These are phyloP conservation scores for Styela clava DNA, from an alignment of 23 tunicate genomes.

Conservation along the genomic window DNA sequence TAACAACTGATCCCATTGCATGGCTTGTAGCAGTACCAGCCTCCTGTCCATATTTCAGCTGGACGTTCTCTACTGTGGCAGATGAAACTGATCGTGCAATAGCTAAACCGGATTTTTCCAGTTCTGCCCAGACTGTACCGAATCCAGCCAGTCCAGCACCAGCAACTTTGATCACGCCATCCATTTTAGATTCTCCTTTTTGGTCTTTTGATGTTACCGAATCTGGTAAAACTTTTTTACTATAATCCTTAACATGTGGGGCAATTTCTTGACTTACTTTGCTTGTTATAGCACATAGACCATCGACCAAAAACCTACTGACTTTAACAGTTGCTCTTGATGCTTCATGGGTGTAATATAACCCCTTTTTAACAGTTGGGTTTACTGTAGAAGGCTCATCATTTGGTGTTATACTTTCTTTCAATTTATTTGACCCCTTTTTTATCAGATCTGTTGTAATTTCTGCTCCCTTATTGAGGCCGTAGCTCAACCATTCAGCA, in stretches of 20 bases:
- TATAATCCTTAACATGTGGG: constrained; percentile 42
- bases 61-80: constrained; percentile 71
- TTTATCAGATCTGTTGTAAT: constrained; percentile 32
- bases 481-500: constrained; percentile 71
- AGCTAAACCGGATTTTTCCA: constrained; percentile 67
- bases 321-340: constrained; percentile 56
- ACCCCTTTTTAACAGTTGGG: constrained; percentile 46
- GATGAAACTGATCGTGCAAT: constrained; percentile 52
- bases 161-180: constrained; percentile 54
- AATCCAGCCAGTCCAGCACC: constrained; percentile 64
- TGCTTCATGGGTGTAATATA: constrained; percentile 69
- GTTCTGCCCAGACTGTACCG: constrained; percentile 57
- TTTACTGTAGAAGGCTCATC: constrained; percentile 36
- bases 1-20: constrained; percentile 67
- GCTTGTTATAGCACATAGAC: constrained; percentile 40
- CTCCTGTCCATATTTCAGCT: constrained; percentile 58
- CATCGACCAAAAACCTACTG: constrained; percentile 41
- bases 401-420: constrained; percentile 42
- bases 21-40: constrained; percentile 58
- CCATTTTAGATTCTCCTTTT: constrained; percentile 26
- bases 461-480: constrained; percentile 50
- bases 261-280: constrained; percentile 30
- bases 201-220: constrained; percentile 22
- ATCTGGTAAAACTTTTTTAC: constrained; percentile 21
- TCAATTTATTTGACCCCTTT: constrained; percentile 43